A percentile compares a stretch with the other conserved stretches of the same genome.
These are phyloP conservation scores for Aethina tumida DNA, from an alignment of 1,140 invertebrate species.

Conservation along the genomic window DNA sequence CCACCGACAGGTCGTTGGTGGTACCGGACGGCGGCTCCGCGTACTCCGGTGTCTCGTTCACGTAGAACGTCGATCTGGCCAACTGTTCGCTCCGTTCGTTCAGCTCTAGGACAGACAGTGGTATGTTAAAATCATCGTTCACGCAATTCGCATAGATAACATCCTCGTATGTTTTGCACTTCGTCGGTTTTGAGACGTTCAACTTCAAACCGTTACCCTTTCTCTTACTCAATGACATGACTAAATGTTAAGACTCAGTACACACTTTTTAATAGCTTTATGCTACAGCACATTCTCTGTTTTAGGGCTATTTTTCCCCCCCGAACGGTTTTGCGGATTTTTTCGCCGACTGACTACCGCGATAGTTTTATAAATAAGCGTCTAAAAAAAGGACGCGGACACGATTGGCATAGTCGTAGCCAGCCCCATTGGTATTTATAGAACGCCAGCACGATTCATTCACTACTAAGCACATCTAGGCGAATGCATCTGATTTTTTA, in stretches of 20 bases:
- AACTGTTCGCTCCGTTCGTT: constrained; percentile 25
- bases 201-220: constrained; percentile 7
- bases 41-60: constrained; percentile 24
- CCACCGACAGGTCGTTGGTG: constrained; percentile 52
- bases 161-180: constrained; percentile 6
- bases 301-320: background rate
- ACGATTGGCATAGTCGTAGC: no score
- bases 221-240: constrained; percentile 12
- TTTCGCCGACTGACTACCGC: no score
- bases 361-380: no score
- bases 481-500: no score
- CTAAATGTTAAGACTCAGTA: constrained; percentile 5
- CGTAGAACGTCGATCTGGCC: constrained; percentile 16
- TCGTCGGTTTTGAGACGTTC: constrained; percentile 12
- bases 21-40: constrained; percentile 23
- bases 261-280: constrained; percentile 22
- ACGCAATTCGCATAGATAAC: constrained; percentile 24
- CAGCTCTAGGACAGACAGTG: constrained; percentile 33
- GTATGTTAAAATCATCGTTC: constrained; percentile 29
- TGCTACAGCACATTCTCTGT: constrained; percentile 21
- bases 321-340: no score
- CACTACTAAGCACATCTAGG: no score
- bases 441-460: no score
- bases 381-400: no score
- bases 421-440: no score